Evolutionary conservation across 2,888 invertebrate species (phyloP).

Genomic region (Hyles lineata): DNA sequence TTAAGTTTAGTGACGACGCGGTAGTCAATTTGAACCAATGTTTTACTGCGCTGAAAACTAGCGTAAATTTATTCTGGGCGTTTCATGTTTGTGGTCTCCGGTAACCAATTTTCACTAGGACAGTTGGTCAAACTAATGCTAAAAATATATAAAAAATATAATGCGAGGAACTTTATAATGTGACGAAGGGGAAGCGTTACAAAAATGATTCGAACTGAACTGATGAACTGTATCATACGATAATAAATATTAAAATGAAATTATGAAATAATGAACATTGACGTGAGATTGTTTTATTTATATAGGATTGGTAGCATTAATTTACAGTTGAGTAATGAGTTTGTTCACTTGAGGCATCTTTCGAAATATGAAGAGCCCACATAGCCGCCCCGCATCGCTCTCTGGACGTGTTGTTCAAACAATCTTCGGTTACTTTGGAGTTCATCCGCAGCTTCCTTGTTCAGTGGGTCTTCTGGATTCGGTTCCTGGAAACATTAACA

Average conservation of each 20-base stretch:
- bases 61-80: too few species aligned
- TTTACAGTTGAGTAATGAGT: slow-evolving; percentile 59
- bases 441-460: slow-evolving; percentile 99
- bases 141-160: too few species aligned
- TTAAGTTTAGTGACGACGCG: too few species aligned
- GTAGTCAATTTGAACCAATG: too few species aligned
- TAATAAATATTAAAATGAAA: slow-evolving; percentile 45
- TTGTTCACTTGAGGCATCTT: slow-evolving; percentile 95
- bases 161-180: too few species aligned
- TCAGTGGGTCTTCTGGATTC: slow-evolving; percentile 98
- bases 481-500: slow-evolving; percentile 89
- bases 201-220: too few species aligned
- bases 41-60: too few species aligned
- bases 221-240: slow-evolving; percentile 34
- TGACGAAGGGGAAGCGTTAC: too few species aligned
- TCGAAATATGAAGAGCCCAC: slow-evolving; percentile 98
- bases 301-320: slow-evolving; percentile 67
- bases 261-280: slow-evolving; percentile 60
- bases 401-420: slow-evolving; percentile 98
- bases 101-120: too few species aligned
- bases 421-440: slow-evolving; percentile 96
- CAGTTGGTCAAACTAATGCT: too few species aligned
- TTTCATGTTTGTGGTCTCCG: too few species aligned
- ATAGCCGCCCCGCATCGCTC: slow-evolving; percentile 98
- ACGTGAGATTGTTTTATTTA: slow-evolving; percentile 79